Evolutionary conservation across 2,113 vertebrate genomes (phyloP).

Genomic region (Dromas ardeola): DNA sequence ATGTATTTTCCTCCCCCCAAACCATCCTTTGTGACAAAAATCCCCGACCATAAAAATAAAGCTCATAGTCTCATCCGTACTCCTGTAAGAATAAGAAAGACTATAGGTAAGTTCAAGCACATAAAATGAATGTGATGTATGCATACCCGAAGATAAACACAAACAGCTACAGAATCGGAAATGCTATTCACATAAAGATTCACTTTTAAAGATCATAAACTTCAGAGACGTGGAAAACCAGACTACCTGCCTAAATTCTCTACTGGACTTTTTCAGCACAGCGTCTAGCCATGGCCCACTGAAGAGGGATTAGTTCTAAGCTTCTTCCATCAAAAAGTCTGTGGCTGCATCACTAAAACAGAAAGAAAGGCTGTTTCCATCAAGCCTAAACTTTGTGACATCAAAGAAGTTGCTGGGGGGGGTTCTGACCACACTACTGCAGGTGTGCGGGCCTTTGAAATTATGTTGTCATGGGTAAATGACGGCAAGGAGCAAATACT

Average conservation of each 20-base stretch:
- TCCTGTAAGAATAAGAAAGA: not conserved
- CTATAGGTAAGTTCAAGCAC: not conserved
- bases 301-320: not conserved
- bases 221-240: not conserved
- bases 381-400: not conserved
- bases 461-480: not conserved
- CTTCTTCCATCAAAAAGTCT: not conserved
- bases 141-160: not conserved
- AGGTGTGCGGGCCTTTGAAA: not conserved
- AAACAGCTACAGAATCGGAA: not conserved
- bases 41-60: not conserved
- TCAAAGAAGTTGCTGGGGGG: not conserved
- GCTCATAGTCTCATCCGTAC: not conserved
- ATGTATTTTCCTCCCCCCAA: not conserved
- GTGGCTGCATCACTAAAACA: not conserved
- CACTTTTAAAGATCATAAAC: not conserved
- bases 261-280: not conserved
- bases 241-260: not conserved
- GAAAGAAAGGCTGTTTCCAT: not conserved
- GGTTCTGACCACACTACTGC: not conserved
- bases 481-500: not conserved
- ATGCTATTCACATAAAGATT: not conserved
- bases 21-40: not conserved
- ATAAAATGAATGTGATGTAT: not conserved
- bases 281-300: not conserved